Evolutionary conservation across 2,113 vertebrate species (phyloP).

Genomic region (Mystacornis crossleyi): DNA sequence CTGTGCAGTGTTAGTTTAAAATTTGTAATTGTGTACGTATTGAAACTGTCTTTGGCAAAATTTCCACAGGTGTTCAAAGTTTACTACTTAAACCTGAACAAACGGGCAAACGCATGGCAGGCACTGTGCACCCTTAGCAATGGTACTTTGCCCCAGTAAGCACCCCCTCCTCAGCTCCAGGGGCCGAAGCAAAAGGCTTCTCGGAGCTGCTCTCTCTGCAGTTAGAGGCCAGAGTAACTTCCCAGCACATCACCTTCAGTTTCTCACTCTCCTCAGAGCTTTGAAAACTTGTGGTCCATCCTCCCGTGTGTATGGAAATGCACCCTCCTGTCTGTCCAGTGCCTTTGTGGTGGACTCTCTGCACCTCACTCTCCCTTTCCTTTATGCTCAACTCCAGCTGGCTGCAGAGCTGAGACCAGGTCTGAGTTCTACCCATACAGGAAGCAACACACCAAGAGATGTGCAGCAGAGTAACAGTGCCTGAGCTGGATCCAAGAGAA

Average conservation of each 20-base stretch:
- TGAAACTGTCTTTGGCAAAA: slow-evolving; percentile 75
- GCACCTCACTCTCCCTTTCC: accelerated
- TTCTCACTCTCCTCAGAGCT: not conserved
- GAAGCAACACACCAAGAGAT: not conserved
- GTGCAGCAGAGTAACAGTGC: not conserved
- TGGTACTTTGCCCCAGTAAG: not conserved
- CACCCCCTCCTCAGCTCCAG: not conserved
- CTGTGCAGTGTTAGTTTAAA: slow-evolving; percentile 80
- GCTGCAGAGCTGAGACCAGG: not conserved
- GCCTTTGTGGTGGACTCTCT: not conserved
- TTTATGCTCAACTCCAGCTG: not conserved
- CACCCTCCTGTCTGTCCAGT: accelerated
- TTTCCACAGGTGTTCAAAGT: slow-evolving; percentile 81
- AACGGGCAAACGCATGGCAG: slow-evolving; percentile 47
- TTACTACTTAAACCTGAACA: slow-evolving; percentile 81
- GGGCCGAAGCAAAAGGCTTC: not conserved
- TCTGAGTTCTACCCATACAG: accelerated
- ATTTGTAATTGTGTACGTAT: slow-evolving; percentile 71
- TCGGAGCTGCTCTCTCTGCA: not conserved
- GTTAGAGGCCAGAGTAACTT: not conserved
- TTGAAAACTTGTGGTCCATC: accelerated
- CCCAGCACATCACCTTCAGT: not conserved
- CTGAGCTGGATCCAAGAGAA: not conserved
- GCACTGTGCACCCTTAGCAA: not conserved
- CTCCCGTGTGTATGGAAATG: accelerated